Evolutionary conservation across 2,888 invertebrate genomes (phyloP).

Genomic region (Spilosoma lubricipeda): DNA sequence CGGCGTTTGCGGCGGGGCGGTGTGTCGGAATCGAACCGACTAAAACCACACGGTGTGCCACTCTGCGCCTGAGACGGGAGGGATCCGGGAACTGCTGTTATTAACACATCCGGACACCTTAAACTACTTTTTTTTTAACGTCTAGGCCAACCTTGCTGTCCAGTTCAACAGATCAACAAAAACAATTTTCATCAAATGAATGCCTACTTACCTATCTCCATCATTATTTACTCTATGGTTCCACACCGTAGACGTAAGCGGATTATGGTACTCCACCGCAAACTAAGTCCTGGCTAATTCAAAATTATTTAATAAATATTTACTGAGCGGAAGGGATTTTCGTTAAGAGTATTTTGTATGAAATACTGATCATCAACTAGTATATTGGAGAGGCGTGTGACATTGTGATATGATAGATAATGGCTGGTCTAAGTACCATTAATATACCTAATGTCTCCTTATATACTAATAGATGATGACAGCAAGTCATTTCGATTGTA

Average conservation of each 20-base stretch:
- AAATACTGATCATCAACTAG: slow-evolving; percentile 37
- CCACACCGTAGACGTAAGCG: slow-evolving; percentile 62
- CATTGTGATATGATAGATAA: neutral
- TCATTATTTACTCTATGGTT: slow-evolving; percentile 27
- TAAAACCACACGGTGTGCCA: too few species aligned
- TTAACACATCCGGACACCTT: too few species aligned
- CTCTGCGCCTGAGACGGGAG: too few species aligned
- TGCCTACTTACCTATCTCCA: slow-evolving; percentile 25
- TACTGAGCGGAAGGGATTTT: slow-evolving; percentile 44
- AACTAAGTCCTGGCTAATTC: slow-evolving; percentile 59
- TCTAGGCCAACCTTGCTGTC: too few species aligned
- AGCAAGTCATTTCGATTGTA: neutral
- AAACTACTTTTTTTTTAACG: too few species aligned
- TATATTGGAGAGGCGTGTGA: slow-evolving; percentile 23
- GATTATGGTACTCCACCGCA: slow-evolving; percentile 61
- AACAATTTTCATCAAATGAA: neutral
- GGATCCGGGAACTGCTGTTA: too few species aligned
- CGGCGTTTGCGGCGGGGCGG: too few species aligned
- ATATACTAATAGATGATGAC: neutral
- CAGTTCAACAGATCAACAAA: too few species aligned
- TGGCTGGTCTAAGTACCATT: neutral
- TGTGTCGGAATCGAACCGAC: too few species aligned
- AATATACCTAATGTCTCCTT: neutral
- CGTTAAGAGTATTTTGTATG: slow-evolving; percentile 42
- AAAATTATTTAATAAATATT: slow-evolving; percentile 68